Evolutionary conservation across 2,797 vertebrate genomes (phyloP).

Genomic region (Sebastiscus albofasciatus): DNA sequence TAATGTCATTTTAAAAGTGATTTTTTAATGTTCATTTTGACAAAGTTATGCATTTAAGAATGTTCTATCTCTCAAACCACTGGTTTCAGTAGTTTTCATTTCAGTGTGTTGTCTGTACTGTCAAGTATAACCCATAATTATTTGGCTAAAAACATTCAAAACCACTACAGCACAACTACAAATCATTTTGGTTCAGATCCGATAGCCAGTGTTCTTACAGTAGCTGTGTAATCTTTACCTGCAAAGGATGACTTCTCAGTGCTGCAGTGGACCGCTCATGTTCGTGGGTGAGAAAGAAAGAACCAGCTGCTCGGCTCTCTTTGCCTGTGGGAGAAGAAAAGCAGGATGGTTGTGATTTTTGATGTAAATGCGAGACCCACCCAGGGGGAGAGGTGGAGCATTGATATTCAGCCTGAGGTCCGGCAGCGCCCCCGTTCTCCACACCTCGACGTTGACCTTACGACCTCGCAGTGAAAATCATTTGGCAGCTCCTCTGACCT

Average conservation of each 20-base stretch:
- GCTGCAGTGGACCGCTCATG: not conserved
- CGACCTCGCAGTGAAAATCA: slow-evolving; percentile 60
- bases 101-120: too few relatives aligned
- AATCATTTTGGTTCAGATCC: not conserved
- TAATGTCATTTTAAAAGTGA: not conserved
- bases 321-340: slow-evolving; percentile 47
- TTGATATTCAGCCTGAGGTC: slow-evolving; percentile 61
- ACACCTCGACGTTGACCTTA: slow-evolving; percentile 50
- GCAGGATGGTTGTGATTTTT: slow-evolving; percentile 32
- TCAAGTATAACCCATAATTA: not conserved
- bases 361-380: slow-evolving; percentile 59
- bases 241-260: not conserved
- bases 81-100: not conserved
- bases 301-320: not conserved
- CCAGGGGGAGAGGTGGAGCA: slow-evolving; percentile 31
- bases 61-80: not conserved
- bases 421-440: slow-evolving; percentile 6
- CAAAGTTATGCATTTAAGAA: not conserved
- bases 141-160: not conserved
- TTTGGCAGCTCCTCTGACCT: slow-evolving; percentile 57
- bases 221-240: slow-evolving; percentile 20
- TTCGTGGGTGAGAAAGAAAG: not conserved
- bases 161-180: not conserved
- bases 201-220: not conserved
- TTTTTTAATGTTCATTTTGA: not conserved